Percentiles rank a stretch among this genome's conserved stretches.
phyloP scores from a whole-genome alignment of 2,113 vertebrate species.

The Lates calcarifer region DNA sequence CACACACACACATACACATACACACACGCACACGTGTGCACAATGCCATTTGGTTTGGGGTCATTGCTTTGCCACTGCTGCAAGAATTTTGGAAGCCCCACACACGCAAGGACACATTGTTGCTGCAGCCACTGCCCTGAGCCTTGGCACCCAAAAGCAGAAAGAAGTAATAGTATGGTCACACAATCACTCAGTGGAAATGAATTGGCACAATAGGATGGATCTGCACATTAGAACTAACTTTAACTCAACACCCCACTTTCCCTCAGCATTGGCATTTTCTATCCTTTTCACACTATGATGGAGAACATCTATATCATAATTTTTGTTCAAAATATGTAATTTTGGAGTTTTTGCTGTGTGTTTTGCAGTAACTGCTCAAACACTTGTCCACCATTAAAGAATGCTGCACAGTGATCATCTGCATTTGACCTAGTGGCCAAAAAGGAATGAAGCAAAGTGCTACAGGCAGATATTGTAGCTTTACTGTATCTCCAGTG shows the following conservation, averaged over 20 bases:
- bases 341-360: too few relatives aligned
- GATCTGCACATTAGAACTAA: neutral
- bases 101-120: neutral
- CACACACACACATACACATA: slow-evolving; percentile 1
- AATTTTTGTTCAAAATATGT: too few relatives aligned
- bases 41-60: slow-evolving; percentile 2
- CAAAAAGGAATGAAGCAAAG: neutral
- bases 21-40: neutral
- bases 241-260: neutral
- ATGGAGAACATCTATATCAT: too few relatives aligned
- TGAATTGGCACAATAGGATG: neutral
- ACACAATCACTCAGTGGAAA: slow-evolving; percentile 13
- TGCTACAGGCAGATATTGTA: neutral
- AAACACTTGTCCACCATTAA: too few relatives aligned
- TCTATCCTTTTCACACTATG: too few relatives aligned
- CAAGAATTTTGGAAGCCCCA: neutral
- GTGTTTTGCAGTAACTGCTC: too few relatives aligned
- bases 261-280: too few relatives aligned
- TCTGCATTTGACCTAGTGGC: neutral
- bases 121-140: neutral
- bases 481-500: neutral
- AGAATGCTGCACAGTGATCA: too few relatives aligned
- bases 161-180: neutral
- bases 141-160: neutral
- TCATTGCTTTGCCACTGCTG: slow-evolving; percentile 36